Evolutionary conservation across 2,113 vertebrate genomes (phyloP), one percentile per base, ranked within the genome.

Genomic region (Xiphias gladius): DNA sequence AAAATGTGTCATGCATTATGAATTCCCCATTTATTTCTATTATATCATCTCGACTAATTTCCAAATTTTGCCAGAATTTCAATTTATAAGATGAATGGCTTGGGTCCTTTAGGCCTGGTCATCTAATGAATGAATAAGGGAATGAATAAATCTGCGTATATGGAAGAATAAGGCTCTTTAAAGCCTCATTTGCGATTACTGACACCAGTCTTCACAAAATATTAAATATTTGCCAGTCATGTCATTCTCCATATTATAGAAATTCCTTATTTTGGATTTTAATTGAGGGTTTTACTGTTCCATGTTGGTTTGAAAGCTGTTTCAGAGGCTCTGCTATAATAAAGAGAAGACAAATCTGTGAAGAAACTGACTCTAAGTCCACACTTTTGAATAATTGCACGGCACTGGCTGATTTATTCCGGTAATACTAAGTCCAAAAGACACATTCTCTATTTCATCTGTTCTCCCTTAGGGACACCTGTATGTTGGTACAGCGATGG

Each of bases 401-500:
- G 1, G 11, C 28, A 39, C 26, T 4, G 41, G n/a, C 17, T 65
- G 57, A 65, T 64, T n/a, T 12, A 48, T 59, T 59, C 20, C 20
- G 24, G 43, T 66, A 26, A 71, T 39, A 13, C 16, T 35, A 35
- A 61, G 7, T 22, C 10, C 3, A 26, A 17, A 20, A 59, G 14
- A 9, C 10, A 66, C 20, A 41, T 2, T 2, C 1, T 4, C 1
- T 50, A 28, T 59, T 68, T 10, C 9, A 26, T 84, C 6, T 22
- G 13, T 1, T 68, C 86, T 28, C 76, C 73, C 68, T 22, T 26
- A 96, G 96, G 95, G 96, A 30, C 94, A 96, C 72, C 90, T 96
- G 62, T 96, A 95, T 10, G 94, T 95, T 2, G 94, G 95, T 2
- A 96, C 95, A 1, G 92, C 95, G 1, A 93, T 93, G 88, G 95